phyloP scores from a whole-genome alignment of 2,888 invertebrate genomes.

The Mythimna ferrago region DNA sequence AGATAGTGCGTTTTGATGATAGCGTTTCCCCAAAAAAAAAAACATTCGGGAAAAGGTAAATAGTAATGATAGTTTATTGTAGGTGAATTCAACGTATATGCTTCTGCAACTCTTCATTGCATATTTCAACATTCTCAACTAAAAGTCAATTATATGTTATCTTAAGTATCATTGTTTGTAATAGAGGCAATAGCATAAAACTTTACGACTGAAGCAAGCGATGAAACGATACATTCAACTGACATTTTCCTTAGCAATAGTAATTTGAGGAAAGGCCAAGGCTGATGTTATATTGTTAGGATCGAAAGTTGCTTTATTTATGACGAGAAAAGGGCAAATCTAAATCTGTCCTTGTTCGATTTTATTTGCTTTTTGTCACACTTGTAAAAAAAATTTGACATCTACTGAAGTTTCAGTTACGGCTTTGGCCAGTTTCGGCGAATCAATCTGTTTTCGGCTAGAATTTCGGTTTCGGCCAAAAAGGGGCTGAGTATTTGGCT shows the following conservation, averaged over 20 bases:
- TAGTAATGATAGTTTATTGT: no score
- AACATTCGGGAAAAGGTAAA: no score
- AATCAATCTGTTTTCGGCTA: no score
- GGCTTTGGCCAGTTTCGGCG: no score
- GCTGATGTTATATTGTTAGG: constrained; percentile 15
- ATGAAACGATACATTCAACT: constrained; percentile 25
- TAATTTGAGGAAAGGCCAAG: constrained; percentile 50
- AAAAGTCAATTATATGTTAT: constrained; percentile 14
- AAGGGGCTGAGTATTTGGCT: no score
- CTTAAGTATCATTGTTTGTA: constrained; percentile 15
- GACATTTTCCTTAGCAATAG: constrained; percentile 48
- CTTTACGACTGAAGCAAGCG: constrained; percentile 30
- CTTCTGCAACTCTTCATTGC: not conserved
- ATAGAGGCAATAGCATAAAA: constrained; percentile 26
- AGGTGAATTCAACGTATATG: not conserved
- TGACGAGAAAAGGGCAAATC: constrained; percentile 21
- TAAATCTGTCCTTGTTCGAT: not conserved
- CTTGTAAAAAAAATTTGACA: no score
- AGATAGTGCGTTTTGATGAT: no score
- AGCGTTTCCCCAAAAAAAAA: no score
- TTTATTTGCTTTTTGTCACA: not conserved
- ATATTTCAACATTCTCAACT: constrained; percentile 18
- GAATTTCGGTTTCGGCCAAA: no score
- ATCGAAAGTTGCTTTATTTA: constrained; percentile 28
- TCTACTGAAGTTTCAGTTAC: no score